Percentiles rank a stretch among this genome's conserved stretches.
Evolutionary conservation across 2,797 vertebrate genomes (phyloP).

Genomic region (Poecilia wingei): DNA sequence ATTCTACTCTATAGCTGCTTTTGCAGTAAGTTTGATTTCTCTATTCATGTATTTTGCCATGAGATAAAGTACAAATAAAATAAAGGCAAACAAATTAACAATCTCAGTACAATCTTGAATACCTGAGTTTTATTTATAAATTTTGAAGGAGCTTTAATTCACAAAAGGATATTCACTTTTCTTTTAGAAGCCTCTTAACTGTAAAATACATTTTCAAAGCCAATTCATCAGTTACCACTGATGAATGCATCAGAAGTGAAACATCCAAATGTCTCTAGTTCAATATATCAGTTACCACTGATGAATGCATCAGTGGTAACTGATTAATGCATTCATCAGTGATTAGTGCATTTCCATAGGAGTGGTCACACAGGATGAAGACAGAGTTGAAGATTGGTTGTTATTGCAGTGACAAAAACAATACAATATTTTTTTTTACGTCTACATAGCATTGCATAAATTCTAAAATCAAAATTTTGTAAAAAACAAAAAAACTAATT

Average conservation of each 20-base stretch:
- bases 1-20: background rate
- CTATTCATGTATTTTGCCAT: background rate
- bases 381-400: background rate
- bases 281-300: background rate
- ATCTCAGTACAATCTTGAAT: background rate
- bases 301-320: background rate
- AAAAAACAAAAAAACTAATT: background rate
- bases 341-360: background rate
- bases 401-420: background rate
- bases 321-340: background rate
- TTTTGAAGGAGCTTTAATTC: background rate
- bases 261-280: too few species aligned
- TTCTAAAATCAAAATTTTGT: background rate
- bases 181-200: background rate
- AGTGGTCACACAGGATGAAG: background rate
- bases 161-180: background rate
- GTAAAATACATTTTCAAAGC: background rate
- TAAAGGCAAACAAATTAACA: background rate
- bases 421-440: background rate
- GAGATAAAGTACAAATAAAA: background rate
- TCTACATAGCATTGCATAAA: background rate
- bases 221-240: background rate
- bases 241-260: background rate
- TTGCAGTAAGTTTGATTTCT: background rate
- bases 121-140: background rate